Conservation (phyloP, 2,113 vertebrate genomes). For the Chauna torquata region DNA sequence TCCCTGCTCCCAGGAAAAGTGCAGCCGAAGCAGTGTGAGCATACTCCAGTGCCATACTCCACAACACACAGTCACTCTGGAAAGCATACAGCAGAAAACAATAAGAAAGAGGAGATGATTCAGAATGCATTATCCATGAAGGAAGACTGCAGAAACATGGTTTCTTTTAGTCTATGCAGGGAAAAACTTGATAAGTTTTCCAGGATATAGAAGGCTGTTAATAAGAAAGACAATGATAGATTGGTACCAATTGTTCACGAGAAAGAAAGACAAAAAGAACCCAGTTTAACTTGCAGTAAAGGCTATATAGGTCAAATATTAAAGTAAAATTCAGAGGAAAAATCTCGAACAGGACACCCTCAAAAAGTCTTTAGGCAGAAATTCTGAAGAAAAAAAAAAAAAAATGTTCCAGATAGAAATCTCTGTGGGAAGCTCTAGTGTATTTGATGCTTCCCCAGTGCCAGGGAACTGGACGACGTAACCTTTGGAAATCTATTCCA, state of each 20-base stretch:
- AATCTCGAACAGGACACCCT: slow-evolving; percentile 11
- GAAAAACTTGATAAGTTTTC: not conserved
- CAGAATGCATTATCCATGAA: not conserved
- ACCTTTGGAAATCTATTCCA: slow-evolving; percentile 60
- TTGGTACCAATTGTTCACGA: not conserved
- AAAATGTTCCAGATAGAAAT: slow-evolving; percentile 23
- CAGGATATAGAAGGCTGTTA: not conserved
- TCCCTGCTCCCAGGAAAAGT: not conserved
- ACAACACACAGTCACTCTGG: not conserved
- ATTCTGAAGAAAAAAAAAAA: no score
- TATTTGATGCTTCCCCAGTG: slow-evolving; percentile 11
- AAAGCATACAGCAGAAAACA: not conserved
- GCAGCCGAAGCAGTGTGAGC: not conserved
- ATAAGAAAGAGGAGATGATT: not conserved
- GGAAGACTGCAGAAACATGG: not conserved
- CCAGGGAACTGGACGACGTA: not conserved
- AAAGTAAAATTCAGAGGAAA: not conserved
- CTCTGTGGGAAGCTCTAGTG: slow-evolving; percentile 25
- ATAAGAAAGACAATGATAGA: not conserved
- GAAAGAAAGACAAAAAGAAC: not conserved
- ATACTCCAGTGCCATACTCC: not conserved
- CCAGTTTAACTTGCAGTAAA: not conserved
- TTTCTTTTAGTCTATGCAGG: not conserved
- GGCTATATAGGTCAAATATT: slow-evolving; percentile 51
- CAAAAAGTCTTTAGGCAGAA: slow-evolving; percentile 31